Base-by-base conservation (phyloP, 2,113 vertebrate genomes). In the Ciconia boyciana region DNA sequence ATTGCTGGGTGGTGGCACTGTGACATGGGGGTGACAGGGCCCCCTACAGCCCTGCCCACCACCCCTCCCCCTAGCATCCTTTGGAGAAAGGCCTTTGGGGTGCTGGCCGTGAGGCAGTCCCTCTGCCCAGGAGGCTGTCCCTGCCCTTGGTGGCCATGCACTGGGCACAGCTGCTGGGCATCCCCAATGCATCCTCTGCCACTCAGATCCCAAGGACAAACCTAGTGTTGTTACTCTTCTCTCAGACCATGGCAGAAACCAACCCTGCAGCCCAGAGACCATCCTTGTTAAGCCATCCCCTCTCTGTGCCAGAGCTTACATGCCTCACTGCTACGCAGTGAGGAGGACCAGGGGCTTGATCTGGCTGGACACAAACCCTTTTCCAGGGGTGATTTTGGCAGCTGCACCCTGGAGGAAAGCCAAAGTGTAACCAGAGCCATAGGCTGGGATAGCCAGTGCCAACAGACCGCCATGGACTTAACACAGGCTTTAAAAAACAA, bases 31-130 rank as follows among this genome's bases (percentile, higher is more conserved):
- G 28, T 41, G 28, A 78, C 2, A 5, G 46, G 58, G 16, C 12
- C 22, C 26, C 9, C 18, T 1, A 8, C 32, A 76, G 55, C 14
- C 31, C 28, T 1, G 1, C 16, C 26, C 3, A 2, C 18, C 6
- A 3, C 34, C 19, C 21, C 76, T 64, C 21, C 7, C 6, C 13
- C 61, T 11, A 54, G 52, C 31, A 44, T 36, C 16, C 34, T 68
- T 31, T 3, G 0, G 32, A 57, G 49, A 32, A 46, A 31, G 34
- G 22, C 13, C 13, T 36, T 18, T 31, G 20, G 39, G 16, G 19
- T 66, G 29, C 39, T 55, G 41, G 32, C n/a, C 28, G 52, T 1
- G 6, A 69, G 43, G 28, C 26, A 57, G 20, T 19, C 41, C 41
- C 51, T 68, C 32, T 57, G 32, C 51, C 51, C 34, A 68, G 20